Base-by-base conservation (phyloP, 2,888 invertebrate genomes). In the Sisyra nigra region DNA sequence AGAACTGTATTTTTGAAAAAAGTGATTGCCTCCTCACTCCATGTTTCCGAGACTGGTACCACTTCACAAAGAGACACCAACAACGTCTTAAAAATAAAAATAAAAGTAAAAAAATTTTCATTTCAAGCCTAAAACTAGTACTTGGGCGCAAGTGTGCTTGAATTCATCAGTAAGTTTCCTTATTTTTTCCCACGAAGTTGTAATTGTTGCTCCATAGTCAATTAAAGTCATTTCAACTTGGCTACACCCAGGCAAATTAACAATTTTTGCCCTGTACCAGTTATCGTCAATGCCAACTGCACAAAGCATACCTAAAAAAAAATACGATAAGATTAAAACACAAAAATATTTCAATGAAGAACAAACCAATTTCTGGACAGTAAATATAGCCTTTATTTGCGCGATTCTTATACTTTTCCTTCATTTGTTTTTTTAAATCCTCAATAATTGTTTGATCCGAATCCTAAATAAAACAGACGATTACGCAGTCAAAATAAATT, bases 121-220 rank as follows among this genome's bases (percentile, higher is more conserved):
- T n/a, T n/a, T n/a, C n/a, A n/a, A n/a, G n/a, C n/a, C n/a, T n/a
- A n/a, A n/a, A n/a, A n/a, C n/a, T n/a, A n/a, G n/a, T 53, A 74
- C 76, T 58, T 74, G 67, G 7, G 67, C 61, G n/a, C 66, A 63
- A 35, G 62, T 55, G 38, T 55, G 59, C 50, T 68, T 60, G 56
- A 67, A 73, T 45, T 60, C 59, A 5, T 56, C 57, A 8, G 60
- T 61, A 11, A 80, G 57, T 44, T 63, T 62, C 35, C 71, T 63
- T 36, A 80, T 58, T 33, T 60, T 55, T 14, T 60, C 55, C 63
- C 71, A 72, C 37, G 65, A 59, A 40, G n/a, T n/a, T n/a, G n/a
- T n/a, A n/a, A n/a, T n/a, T n/a, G n/a, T n/a, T 42, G 60, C 61
- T 31, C 85, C 85, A 52, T 60, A 63, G 63, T 86, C 86, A 1